phyloP scores from a whole-genome alignment of 2,113 vertebrate species.

The Geococcyx californianus region DNA sequence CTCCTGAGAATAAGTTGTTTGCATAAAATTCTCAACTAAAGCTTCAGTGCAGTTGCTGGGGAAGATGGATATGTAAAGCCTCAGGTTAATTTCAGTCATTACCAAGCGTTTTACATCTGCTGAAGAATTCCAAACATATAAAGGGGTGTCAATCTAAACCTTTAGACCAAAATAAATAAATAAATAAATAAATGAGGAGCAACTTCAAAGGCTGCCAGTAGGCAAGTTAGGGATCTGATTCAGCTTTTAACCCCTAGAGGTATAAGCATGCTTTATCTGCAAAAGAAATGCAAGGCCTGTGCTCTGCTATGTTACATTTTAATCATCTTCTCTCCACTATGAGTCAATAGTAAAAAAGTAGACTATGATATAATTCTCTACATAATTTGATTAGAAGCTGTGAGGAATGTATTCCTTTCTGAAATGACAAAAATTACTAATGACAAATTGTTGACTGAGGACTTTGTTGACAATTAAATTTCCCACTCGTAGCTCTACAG shows the following conservation, averaged over 20 bases:
- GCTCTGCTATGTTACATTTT: neutral
- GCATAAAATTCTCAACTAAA: slow-evolving; percentile 63
- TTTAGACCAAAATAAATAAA: slow-evolving; percentile 37
- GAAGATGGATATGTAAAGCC: slow-evolving; percentile 61
- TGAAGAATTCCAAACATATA: slow-evolving; percentile 72
- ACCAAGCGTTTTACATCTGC: slow-evolving; percentile 64
- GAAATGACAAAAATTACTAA: neutral
- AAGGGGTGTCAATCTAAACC: slow-evolving; percentile 69
- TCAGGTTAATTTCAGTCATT: slow-evolving; percentile 74
- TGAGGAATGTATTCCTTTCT: neutral
- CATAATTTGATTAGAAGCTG: neutral
- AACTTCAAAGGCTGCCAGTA: slow-evolving; percentile 72
- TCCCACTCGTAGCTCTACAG: neutral
- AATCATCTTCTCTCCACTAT: neutral
- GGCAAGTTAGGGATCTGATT: slow-evolving; percentile 70
- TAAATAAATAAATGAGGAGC: neutral
- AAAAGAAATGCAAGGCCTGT: slow-evolving; percentile 33
- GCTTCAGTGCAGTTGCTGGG: slow-evolving; percentile 39
- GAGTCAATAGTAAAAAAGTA: neutral
- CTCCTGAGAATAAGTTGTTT: slow-evolving; percentile 55
- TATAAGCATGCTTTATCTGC: slow-evolving; percentile 39
- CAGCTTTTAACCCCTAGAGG: slow-evolving; percentile 73
- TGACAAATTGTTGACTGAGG: neutral
- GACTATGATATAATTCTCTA: neutral
- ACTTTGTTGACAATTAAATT: neutral